Evolutionary conservation across 2,113 vertebrate genomes (phyloP).

Genomic region (Cyanoderma ruficeps): DNA sequence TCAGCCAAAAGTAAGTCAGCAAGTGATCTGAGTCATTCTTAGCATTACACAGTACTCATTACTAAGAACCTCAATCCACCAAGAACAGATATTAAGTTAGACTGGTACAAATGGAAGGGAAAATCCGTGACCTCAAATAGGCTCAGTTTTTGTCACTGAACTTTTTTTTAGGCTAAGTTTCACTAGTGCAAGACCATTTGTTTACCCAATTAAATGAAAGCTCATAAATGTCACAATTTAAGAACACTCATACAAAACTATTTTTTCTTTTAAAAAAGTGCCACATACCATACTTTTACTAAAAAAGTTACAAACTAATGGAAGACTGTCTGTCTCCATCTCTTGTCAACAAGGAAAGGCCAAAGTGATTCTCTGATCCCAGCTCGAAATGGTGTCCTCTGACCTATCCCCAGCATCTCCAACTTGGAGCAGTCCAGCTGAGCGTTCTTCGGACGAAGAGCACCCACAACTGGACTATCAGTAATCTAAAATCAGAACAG

Average conservation of each 20-base stretch:
- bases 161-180: slow-evolving; percentile 28
- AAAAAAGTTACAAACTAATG: slow-evolving; percentile 78
- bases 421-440: slow-evolving; percentile 89
- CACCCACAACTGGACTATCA: slow-evolving; percentile 82
- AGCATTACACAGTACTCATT: slow-evolving; percentile 20
- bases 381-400: slow-evolving; percentile 82
- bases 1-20: slow-evolving; percentile 46
- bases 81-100: not conserved
- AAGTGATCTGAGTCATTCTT: slow-evolving; percentile 37
- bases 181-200: slow-evolving; percentile 76
- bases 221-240: slow-evolving; percentile 66
- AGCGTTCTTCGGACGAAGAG: slow-evolving; percentile 85
- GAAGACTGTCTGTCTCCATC: slow-evolving; percentile 95
- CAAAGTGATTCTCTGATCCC: slow-evolving; percentile 90
- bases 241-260: slow-evolving; percentile 82
- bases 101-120: slow-evolving; percentile 39
- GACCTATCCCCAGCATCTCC: slow-evolving; percentile 87
- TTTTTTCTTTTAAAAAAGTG: slow-evolving; percentile 78
- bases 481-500: slow-evolving; percentile 79
- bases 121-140: slow-evolving; percentile 34
- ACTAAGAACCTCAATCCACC: slow-evolving; percentile 40
- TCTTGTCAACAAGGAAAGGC: slow-evolving; percentile 94
- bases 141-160: slow-evolving; percentile 40
- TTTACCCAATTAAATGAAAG: slow-evolving; percentile 74
- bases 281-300: slow-evolving; percentile 67